These are phyloP conservation scores for Spisula solida DNA, from an alignment of 2,888 invertebrate genomes.

Conservation along the genomic window DNA sequence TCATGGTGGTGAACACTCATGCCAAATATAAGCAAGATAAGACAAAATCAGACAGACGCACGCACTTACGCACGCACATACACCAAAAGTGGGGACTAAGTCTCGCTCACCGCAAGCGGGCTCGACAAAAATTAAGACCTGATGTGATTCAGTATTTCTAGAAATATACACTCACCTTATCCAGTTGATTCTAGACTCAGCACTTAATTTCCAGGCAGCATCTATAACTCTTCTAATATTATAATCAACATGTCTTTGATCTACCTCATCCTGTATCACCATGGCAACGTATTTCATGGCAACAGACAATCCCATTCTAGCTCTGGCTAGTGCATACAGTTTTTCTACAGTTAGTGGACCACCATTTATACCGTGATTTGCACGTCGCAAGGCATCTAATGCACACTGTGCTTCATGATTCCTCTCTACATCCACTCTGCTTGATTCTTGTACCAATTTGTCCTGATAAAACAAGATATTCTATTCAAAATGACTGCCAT, in stretches of 20 bases:
- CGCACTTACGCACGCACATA: too few species aligned
- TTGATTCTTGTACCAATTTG: conserved; percentile 24
- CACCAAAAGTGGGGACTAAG: too few species aligned
- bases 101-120: too few species aligned
- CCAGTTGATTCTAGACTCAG: conserved; percentile 44
- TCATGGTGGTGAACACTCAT: too few species aligned
- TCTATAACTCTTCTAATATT: conserved; percentile 64
- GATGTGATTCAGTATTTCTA: not conserved
- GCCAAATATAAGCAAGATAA: too few species aligned
- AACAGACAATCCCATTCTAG: conserved; percentile 37
- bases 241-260: not conserved
- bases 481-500: not conserved
- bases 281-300: conserved; percentile 20
- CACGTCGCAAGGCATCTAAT: not conserved
- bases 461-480: not conserved
- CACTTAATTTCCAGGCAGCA: conserved; percentile 69
- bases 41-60: too few species aligned
- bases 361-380: not conserved
- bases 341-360: conserved; percentile 13
- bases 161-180: not conserved
- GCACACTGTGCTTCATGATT: conserved; percentile 4
- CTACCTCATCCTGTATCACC: conserved; percentile 51
- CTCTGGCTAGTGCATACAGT: conserved; percentile 39
- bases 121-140: too few species aligned
- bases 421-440: not conserved